Percentiles rank a stretch among this genome's conserved stretches.
These are phyloP conservation scores for Clytia hemisphaerica DNA, from an alignment of 30 jellyfish, hydroid and myxozoan genomes.

Conservation along the genomic window DNA sequence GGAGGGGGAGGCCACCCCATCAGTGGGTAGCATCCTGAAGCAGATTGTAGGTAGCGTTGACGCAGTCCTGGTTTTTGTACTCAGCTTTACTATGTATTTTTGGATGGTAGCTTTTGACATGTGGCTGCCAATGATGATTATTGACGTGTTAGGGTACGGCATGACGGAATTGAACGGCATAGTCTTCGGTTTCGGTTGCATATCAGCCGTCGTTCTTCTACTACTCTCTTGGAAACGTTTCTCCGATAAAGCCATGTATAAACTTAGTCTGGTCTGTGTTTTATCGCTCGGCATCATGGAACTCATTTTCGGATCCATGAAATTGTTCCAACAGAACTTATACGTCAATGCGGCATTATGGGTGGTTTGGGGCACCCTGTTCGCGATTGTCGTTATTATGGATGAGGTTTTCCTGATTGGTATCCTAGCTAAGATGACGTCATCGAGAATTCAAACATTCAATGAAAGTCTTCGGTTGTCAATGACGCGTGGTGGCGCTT, in stretches of 20 bases:
- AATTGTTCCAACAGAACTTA: neutral
- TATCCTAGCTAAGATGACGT: neutral
- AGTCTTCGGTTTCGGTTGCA: neutral
- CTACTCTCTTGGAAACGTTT: neutral
- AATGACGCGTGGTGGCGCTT: constrained; percentile 9
- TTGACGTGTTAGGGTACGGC: neutral
- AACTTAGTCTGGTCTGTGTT: neutral
- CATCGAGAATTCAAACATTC: neutral
- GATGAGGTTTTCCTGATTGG: constrained; percentile 14
- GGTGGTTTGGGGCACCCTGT: neutral
- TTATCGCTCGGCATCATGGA: neutral
- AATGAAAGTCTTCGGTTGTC: constrained; percentile 4
- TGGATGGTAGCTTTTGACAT: constrained; percentile 13
- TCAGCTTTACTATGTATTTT: neutral
- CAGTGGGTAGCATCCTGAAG: too few relatives aligned
- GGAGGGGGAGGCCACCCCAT: too few relatives aligned
- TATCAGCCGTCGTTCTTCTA: neutral
- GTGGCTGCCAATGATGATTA: constrained; percentile 5
- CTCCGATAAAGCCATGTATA: neutral
- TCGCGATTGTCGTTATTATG: constrained; percentile 1
- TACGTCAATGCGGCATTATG: neutral
- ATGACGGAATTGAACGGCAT: constrained; percentile 1
- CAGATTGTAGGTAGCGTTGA: neutral
- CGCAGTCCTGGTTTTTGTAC: neutral
- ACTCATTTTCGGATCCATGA: neutral